Evolutionary conservation across 2,113 vertebrate genomes (phyloP), one percentile per base, ranked within the genome.

Genomic region (Xyrauchen texanus): DNA sequence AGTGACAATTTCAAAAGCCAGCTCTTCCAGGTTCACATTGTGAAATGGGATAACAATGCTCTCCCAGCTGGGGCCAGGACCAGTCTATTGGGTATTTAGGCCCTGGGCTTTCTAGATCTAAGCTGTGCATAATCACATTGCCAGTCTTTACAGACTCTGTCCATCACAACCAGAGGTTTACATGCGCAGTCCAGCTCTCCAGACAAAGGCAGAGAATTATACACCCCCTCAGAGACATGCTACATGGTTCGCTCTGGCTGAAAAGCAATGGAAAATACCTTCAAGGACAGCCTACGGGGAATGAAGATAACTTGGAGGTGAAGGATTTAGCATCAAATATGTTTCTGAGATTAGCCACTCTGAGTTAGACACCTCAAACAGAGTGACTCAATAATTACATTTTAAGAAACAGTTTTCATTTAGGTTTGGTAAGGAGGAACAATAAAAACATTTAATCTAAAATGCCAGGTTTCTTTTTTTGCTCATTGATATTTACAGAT

Each of bases 321-420:
- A 68, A 52, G 46, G 66, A 8, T 55, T 72, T 34, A 49, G 8
- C n/a, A 46, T 55, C 57, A 51, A 42, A 53, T 5, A 12, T 64
- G 66, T 68, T 78, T 78, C 61, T 60, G 72, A 34, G 8, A 65
- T 58, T 8, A 77, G 7, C 53, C 16, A 8, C 52, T 34, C 11
- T 16, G n/a, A 67, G 6, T 13, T 53, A 15, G 45, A 8, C 0
- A 62, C 3, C 21, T 45, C 34, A 10, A 53, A 57, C 52, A 9
- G 21, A 34, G 21, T 34, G 21, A 34, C 21, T 34, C 21, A 34
- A 3, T 34, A 34, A 34, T 34, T 34, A 34, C 21, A 34, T 34
- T 1, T 34, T 34, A 34, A 34, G 21, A 34, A 34, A 34, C 21
- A 1, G 21, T 34, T 34, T 34, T 34, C 21, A 34, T 34, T 34